Evolutionary conservation across 2,797 vertebrate species (phyloP).

Genomic region (Spea hammondii): DNA sequence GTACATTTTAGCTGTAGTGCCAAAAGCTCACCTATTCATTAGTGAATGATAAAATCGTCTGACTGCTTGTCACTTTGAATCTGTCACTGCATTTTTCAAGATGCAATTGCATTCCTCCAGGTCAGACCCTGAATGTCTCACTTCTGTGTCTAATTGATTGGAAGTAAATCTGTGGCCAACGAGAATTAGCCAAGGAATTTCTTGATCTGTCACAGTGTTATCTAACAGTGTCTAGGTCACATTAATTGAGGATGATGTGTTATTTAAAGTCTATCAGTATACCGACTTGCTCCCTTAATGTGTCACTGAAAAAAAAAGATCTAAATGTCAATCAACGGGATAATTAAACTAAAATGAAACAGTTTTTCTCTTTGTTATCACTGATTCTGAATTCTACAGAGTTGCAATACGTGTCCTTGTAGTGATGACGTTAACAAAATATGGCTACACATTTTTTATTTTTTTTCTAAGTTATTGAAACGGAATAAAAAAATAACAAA

Average conservation of each 20-base stretch:
- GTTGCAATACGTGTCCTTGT: no score
- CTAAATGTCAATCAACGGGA: neutral
- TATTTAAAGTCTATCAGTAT: constrained; percentile 26
- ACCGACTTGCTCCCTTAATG: neutral
- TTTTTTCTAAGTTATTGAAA: no score
- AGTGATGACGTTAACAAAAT: no score
- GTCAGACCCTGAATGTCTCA: neutral
- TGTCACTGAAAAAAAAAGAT: neutral
- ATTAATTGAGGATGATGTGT: constrained; percentile 43
- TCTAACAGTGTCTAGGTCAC: constrained; percentile 32
- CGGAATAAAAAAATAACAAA: no score
- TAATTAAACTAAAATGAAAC: neutral
- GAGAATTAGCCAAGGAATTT: constrained; percentile 20
- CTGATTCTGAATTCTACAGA: no score
- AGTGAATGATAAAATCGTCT: constrained; percentile 64
- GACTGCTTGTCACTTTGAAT: constrained; percentile 67
- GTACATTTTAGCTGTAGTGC: neutral
- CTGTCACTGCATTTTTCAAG: constrained; percentile 13
- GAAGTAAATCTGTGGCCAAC: constrained; percentile 24
- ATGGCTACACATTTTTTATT: no score
- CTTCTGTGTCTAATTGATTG: constrained; percentile 27
- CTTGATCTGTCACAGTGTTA: constrained; percentile 21
- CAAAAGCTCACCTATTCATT: neutral
- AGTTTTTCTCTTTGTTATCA: constrained; percentile 10
- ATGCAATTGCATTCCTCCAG: neutral